These are phyloP conservation scores for Didymodactylos carnosus DNA, from an alignment of 2,888 invertebrate species.

Conservation along the genomic window DNA sequence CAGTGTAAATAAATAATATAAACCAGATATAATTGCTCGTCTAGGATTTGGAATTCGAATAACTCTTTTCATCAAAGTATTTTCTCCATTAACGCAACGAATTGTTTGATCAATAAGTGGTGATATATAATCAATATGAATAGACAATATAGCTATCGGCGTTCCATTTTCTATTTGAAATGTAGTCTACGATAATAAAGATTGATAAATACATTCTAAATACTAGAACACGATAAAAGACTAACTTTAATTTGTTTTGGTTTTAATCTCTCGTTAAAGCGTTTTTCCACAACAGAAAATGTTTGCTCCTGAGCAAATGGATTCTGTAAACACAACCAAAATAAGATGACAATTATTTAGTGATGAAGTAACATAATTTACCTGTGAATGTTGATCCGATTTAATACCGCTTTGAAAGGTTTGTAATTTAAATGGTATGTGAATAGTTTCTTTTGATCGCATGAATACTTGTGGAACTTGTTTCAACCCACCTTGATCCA, in stretches of 20 bases:
- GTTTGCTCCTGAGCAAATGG: not conserved
- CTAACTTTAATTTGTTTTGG: not conserved
- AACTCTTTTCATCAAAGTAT: slow-evolving; percentile 34
- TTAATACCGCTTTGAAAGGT: no score
- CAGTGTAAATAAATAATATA: not conserved
- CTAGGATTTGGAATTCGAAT: slow-evolving; percentile 25
- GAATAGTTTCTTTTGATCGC: slow-evolving; percentile 33
- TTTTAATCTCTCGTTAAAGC: not conserved
- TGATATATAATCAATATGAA: slow-evolving; percentile 34
- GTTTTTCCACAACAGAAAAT: not conserved
- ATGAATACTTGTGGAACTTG: slow-evolving; percentile 25
- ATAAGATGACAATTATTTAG: no score
- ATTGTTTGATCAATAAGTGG: slow-evolving; percentile 35
- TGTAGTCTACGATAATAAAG: not conserved
- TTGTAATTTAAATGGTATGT: slow-evolving; percentile 34
- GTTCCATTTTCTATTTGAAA: slow-evolving; percentile 21
- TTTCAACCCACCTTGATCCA: not conserved
- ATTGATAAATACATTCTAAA: no score
- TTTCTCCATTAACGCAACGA: slow-evolving; percentile 35
- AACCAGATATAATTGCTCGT: not conserved
- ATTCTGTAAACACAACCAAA: no score
- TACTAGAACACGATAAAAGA: not conserved
- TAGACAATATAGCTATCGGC: slow-evolving; percentile 31
- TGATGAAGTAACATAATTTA: no score
- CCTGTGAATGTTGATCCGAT: no score